phyloP scores from a whole-genome alignment of 1,140 invertebrate species.

The Drosophila auraria region DNA sequence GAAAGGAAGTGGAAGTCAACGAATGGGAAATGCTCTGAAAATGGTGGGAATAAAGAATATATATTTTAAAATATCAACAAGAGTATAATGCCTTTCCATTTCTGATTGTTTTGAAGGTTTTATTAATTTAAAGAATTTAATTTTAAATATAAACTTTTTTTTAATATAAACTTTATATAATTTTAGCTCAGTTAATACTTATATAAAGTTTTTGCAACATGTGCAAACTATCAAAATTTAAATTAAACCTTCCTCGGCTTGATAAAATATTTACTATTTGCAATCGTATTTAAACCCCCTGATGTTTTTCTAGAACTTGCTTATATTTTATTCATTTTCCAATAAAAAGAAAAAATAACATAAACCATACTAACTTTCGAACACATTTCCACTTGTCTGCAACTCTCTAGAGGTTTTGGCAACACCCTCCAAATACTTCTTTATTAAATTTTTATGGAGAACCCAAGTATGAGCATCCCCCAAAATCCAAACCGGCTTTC shows the following conservation, averaged over 20 bases:
- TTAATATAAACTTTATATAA: no score
- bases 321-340: background rate
- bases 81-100: no score
- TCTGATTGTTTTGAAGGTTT: background rate
- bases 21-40: constrained; percentile 38
- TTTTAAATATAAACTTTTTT: no score
- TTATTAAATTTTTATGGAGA: constrained; percentile 22
- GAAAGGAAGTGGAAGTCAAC: background rate
- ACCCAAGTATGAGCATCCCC: constrained; percentile 24
- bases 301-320: background rate
- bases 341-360: background rate
- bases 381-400: background rate
- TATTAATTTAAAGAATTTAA: no score
- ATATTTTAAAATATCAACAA: no score
- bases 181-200: no score
- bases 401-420: constrained; percentile 3
- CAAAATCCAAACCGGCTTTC: background rate
- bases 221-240: no score
- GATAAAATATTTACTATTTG: background rate
- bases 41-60: background rate
- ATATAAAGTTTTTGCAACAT: no score
- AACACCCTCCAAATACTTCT: background rate
- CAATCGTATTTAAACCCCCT: background rate
- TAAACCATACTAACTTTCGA: background rate
- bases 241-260: no score